Base-by-base conservation (phyloP, 2,113 vertebrate genomes). In the Salminus brasiliensis region DNA sequence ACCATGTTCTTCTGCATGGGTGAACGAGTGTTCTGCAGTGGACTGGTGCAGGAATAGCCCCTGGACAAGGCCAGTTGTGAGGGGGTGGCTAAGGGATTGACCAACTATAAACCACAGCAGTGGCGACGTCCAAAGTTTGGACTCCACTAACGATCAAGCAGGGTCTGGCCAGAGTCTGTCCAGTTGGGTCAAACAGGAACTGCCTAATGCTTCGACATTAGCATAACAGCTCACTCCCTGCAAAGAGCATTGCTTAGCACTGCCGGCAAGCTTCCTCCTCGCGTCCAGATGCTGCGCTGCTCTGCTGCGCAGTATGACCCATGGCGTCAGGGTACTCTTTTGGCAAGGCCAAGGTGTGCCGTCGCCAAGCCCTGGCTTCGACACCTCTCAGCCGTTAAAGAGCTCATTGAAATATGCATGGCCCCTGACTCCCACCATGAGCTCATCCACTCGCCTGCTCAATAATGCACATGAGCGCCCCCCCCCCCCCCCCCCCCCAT, bases 371-470 rank as follows among this genome's bases (percentile, higher is more conserved):
- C 36, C 30, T 69, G 36, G 45, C 43, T 70, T 81, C 65, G 63
- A 70, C 43, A 29, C 27, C 12, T 65, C n/a, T 6, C 66, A 81
- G 59, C 76, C 59, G n/a, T 83, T 79, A 81, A 79, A 83, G 69
- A 34, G 13, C 72, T 70, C 74, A 76, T 76, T 83, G 74, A 87
- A 85, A 77, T 74, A 85, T 84, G 83, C 53, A 83, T 84, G 49
- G 36, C 72, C 71, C 13, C 55, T 43, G 16, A 79, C 73, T 59
- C 8, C 25, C 81, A 75, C 23, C 67, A 39, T 74, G 79, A 84
- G 84, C 85, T 85, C 85, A 82, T 34, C 36, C 13, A 5, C 30
- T 59, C 39, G 13, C 21, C 66, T 81, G 18, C 65, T 87, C 74
- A 84, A 82, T 85, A 83, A 85, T 82, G 81, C 66, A 88, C 74